Percentiles rank a stretch among this genome's conserved stretches.
phyloP scores from a whole-genome alignment of 2,888 invertebrate genomes.

The Agrilus cyanescens region DNA sequence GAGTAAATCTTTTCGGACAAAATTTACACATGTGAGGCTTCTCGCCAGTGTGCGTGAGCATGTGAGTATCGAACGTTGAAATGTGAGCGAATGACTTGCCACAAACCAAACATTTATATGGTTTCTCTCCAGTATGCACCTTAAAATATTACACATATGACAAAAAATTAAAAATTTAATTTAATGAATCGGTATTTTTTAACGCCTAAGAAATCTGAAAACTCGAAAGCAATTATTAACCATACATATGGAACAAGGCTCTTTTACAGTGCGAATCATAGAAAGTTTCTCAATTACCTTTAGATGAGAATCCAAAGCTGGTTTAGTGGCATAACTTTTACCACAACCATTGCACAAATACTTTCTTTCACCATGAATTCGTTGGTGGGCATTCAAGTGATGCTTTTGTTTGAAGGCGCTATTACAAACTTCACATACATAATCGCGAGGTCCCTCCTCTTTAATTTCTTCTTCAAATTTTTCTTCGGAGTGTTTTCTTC shows the following conservation, averaged over 20 bases:
- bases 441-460: neutral
- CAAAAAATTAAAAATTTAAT: too few relatives aligned
- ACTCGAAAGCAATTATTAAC: too few relatives aligned
- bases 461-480: too few relatives aligned
- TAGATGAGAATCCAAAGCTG: neutral
- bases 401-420: neutral
- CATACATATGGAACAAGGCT: too few relatives aligned
- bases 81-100: slow-evolving; percentile 1
- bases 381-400: neutral
- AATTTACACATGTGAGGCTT: slow-evolving; percentile 4
- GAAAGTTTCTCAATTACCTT: too few relatives aligned
- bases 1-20: slow-evolving; percentile 2
- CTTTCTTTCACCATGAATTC: neutral
- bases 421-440: neutral
- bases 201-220: too few relatives aligned
- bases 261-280: too few relatives aligned
- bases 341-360: neutral
- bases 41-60: slow-evolving; percentile 5
- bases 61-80: slow-evolving; percentile 2
- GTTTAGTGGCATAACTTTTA: neutral
- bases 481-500: neutral
- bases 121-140: slow-evolving; percentile 6
- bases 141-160: neutral
- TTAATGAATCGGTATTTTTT: too few relatives aligned
- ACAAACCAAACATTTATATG: slow-evolving; percentile 4